A percentile compares a stretch with the other conserved stretches of the same genome.
Conservation (phyloP, 2,888 invertebrate species). For the Melitaea athalia region DNA sequence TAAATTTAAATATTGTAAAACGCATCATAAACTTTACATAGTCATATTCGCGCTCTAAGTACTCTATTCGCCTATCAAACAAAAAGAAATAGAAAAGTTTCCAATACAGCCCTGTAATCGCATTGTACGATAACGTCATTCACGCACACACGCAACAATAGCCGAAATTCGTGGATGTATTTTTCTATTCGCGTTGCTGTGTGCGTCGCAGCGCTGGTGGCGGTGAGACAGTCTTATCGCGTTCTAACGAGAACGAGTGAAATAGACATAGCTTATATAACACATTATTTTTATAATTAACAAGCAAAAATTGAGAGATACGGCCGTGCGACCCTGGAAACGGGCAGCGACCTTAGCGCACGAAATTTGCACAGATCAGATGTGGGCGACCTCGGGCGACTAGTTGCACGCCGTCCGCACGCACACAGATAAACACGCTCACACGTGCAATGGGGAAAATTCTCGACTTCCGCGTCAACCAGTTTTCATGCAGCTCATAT, state of each 20-base stretch:
- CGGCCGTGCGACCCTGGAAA: conserved; percentile 75
- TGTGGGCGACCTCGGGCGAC: conserved; percentile 80
- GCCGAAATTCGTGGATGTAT: conserved; percentile 79
- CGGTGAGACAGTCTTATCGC: conserved; percentile 54
- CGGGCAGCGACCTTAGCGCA: conserved; percentile 76
- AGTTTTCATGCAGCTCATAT: conserved; percentile 34
- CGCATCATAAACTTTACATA: not conserved
- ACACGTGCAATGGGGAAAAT: conserved; percentile 61
- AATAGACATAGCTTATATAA: conserved; percentile 71
- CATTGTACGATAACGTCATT: conserved; percentile 81
- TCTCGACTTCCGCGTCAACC: conserved; percentile 66
- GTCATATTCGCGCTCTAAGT: no score
- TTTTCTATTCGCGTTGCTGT: conserved; percentile 69
- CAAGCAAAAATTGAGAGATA: conserved; percentile 82
- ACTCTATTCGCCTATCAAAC: not conserved
- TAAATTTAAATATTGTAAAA: not conserved
- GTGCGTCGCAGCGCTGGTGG: conserved; percentile 65
- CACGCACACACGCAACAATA: conserved; percentile 70
- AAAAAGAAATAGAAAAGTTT: conserved; percentile 43
- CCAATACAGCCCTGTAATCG: conserved; percentile 75
- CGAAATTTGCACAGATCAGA: conserved; percentile 82
- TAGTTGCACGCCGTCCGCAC: conserved; percentile 70
- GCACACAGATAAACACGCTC: conserved; percentile 48
- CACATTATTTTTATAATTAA: conserved; percentile 83
- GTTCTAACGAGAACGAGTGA: conserved; percentile 47